Base-by-base conservation (phyloP, 2,113 vertebrate species). In the Pomatorhinus ruficollis region DNA sequence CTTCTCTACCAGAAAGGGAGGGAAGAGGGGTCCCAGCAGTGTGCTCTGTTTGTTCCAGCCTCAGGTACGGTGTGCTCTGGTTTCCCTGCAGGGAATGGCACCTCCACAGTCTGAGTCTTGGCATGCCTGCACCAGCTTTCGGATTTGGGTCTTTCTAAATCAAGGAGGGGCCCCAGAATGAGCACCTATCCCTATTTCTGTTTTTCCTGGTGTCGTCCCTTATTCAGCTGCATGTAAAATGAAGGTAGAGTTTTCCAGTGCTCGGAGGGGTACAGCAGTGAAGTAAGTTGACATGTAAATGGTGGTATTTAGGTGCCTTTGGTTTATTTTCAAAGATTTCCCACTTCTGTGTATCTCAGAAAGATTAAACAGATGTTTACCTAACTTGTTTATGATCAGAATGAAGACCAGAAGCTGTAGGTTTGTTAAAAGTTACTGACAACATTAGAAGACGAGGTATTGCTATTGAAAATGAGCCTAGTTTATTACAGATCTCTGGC, bases 21-120 rank as follows among this genome's bases (percentile, higher is more conserved):
- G 31, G 23, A 60, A 56, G 68, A 71, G n/a, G 9, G 30, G 3
- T 56, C 6, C 40, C 5, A 2, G 27, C 2, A 37, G 3, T 12
- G 35, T 56, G 54, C 45, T 65, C 0, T 0, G 12, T 28, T 66
- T 79, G 12, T n/a, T 76, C 35, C 59, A 61, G 0, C 60, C 33
- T 54, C 1, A 2, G 40, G 37, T 12, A 1, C 2, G 0, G 15
- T 8, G 12, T 49, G 42, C 56, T 71, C 2, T 2, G 28, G 11
- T 56, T 77, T 89, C 33, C 40, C 54, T 17, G 19, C 10, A 47
- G 64, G 44, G 78, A 40, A 16, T 15, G 27, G 27, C 19, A 1
- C 21, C 0, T 2, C n/a, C 3, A 0, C 0, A 0, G 57, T 74
- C 57, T 63, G 47, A 56, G 20, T 53, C 68, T 24, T 28, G 37